Percentiles rank a stretch among this genome's conserved stretches.
Evolutionary conservation across 2,113 vertebrate genomes (phyloP).

Genomic region (Peromyscus californicus): DNA sequence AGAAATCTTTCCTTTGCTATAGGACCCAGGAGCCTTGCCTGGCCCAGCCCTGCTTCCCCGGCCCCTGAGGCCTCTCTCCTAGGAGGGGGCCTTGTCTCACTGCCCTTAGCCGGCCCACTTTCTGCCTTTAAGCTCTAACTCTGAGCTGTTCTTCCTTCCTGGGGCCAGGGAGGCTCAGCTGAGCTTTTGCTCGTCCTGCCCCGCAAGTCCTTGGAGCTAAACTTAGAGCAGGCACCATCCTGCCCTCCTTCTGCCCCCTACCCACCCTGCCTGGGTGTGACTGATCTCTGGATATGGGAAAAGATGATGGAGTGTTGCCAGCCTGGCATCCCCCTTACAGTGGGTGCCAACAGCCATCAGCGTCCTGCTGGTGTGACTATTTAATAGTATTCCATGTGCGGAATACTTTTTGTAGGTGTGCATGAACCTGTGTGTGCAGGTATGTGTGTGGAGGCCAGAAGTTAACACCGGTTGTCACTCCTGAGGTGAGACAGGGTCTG

Average conservation of each 20-base stretch:
- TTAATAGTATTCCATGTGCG: not conserved
- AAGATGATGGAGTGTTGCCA: not conserved
- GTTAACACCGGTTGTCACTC: not conserved
- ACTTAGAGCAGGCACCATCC: slow-evolving; percentile 1
- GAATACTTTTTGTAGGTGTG: not conserved
- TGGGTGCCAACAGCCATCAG: not conserved
- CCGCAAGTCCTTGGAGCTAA: slow-evolving; percentile 16
- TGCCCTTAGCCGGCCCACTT: slow-evolving; percentile 18
- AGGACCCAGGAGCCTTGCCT: slow-evolving; percentile 41
- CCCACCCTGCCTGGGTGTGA: not conserved
- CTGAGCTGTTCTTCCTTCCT: not conserved
- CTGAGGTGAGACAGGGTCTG: not conserved
- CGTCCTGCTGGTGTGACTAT: not conserved
- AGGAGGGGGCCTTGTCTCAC: slow-evolving; percentile 28
- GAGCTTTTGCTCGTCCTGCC: not conserved
- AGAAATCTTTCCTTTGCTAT: slow-evolving; percentile 67
- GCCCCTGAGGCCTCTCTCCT: not conserved
- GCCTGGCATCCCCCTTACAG: not conserved
- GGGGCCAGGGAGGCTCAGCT: slow-evolving; percentile 1
- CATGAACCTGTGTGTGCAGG: not conserved
- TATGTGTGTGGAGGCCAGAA: not conserved
- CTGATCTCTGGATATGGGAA: not conserved
- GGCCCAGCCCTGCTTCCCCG: slow-evolving; percentile 13
- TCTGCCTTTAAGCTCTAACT: slow-evolving; percentile 30
- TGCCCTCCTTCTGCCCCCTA: not conserved